Conservation (phyloP, 2,797 vertebrate species). For the Streptopelia turtur region DNA sequence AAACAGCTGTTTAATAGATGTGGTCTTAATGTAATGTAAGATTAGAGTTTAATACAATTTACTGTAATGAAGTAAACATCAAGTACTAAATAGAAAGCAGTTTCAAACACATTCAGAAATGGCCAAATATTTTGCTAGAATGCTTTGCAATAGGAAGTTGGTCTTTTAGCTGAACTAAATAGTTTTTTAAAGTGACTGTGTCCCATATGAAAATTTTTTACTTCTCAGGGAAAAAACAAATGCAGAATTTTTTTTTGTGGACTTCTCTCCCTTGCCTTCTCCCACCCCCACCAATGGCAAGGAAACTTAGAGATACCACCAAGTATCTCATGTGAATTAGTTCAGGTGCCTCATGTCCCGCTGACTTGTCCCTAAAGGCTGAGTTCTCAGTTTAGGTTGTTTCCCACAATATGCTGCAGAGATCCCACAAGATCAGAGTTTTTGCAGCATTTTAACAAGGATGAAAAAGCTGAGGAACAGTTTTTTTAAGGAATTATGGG, state of each 20-base stretch:
- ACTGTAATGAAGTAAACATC: background rate
- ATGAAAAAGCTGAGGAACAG: background rate
- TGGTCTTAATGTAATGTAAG: background rate
- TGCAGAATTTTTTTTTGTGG: background rate
- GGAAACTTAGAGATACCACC: background rate
- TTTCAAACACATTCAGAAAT: background rate
- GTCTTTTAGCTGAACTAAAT: background rate
- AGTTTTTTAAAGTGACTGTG: background rate
- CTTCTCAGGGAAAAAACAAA: background rate
- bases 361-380: fast-evolving
- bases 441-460: background rate
- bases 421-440: background rate
- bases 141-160: background rate
- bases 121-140: background rate
- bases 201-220: background rate
- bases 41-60: background rate
- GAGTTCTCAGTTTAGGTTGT: background rate
- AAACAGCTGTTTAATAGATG: background rate
- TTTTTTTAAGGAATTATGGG: background rate
- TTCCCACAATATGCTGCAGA: background rate
- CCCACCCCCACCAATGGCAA: fast-evolving
- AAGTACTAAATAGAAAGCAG: background rate
- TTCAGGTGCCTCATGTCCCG: background rate
- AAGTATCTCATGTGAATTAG: background rate
- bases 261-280: background rate